Base-by-base conservation (phyloP, 2,113 vertebrate genomes). In the Nyctereutes procyonoides region DNA sequence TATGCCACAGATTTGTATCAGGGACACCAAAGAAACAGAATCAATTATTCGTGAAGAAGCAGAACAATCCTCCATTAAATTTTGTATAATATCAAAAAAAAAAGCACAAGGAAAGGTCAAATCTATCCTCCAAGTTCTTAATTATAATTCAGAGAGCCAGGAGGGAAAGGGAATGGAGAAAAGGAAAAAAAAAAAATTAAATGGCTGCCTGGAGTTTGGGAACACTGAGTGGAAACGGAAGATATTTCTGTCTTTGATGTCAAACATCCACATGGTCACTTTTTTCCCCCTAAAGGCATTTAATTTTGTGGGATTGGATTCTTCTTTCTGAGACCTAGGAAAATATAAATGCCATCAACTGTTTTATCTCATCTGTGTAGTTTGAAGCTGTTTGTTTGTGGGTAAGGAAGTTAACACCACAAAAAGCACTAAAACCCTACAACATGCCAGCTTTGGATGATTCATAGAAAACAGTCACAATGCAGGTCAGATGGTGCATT, bases 331-430 rank as follows among this genome's bases (percentile, higher is more conserved):
- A 85, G 4, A 13, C 51, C 51, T 87, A 80, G 77, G 63, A 96
- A 93, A 95, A 83, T 69, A 82, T 58, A 94, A 88, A 84, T 81
- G 20, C 14, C 58, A 69, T 87, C 56, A 83, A 74, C 62, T 32
- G n/a, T 95, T 91, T 97, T 86, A 92, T 95, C 77, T 93, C 48
- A 51, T 94, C 80, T 97, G 92, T 60, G 35, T 74, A 92, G 69
- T 63, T 11, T 62, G 88, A 81, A 97, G 12, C 80, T 86, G 5
- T 94, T 90, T 93, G 55, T 90, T 96, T 96, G 82, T 73, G 55
- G 15, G 12, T 32, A 82, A 38, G 60, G 10, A 96, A 95, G 60
- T 92, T 93, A 96, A 93, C 77, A 13, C 22, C 53, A 89, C 60
- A 55, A 77, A 95, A 93, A 89, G 24, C 35, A 62, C 30, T 95